Evolutionary conservation across 2,797 vertebrate species (phyloP).

Genomic region (Geotrypetes seraphini): DNA sequence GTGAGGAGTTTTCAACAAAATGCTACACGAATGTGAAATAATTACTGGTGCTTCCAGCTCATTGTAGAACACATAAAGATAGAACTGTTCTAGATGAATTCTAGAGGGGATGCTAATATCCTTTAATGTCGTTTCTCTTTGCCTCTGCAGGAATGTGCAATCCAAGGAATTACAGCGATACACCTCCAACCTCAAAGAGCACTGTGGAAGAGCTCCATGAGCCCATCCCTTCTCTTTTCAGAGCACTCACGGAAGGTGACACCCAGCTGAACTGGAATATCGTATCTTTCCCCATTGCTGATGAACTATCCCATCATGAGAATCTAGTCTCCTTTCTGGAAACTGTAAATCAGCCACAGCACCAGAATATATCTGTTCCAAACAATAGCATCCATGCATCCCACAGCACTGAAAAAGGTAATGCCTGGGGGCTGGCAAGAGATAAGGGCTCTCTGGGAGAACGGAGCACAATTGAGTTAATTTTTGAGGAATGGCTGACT

Average conservation of each 20-base stretch:
- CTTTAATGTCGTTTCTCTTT: background rate
- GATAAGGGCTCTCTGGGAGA: too few relatives aligned
- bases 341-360: conserved; percentile 76
- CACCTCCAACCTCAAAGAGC: conserved; percentile 92
- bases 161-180: conserved; percentile 92
- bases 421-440: too few relatives aligned
- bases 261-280: conserved; percentile 93
- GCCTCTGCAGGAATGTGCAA: conserved; percentile 84
- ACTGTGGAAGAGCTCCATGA: conserved; percentile 91
- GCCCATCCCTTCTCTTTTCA: conserved; percentile 90
- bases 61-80: too few relatives aligned
- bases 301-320: conserved; percentile 89
- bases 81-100: too few relatives aligned
- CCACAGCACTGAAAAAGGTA: conserved; percentile 72
- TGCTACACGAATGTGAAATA: too few relatives aligned
- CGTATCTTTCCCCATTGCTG: conserved; percentile 87
- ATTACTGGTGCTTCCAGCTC: too few relatives aligned
- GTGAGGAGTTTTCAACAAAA: too few relatives aligned
- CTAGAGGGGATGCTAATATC: background rate
- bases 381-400: conserved; percentile 77
- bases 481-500: too few relatives aligned
- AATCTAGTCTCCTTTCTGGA: conserved; percentile 92
- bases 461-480: too few relatives aligned
- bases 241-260: conserved; percentile 87
- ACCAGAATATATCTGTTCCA: conserved; percentile 79